These are phyloP conservation scores for Gymnothorax reevesii DNA, from an alignment of 2,797 vertebrate genomes.

Conservation along the genomic window DNA sequence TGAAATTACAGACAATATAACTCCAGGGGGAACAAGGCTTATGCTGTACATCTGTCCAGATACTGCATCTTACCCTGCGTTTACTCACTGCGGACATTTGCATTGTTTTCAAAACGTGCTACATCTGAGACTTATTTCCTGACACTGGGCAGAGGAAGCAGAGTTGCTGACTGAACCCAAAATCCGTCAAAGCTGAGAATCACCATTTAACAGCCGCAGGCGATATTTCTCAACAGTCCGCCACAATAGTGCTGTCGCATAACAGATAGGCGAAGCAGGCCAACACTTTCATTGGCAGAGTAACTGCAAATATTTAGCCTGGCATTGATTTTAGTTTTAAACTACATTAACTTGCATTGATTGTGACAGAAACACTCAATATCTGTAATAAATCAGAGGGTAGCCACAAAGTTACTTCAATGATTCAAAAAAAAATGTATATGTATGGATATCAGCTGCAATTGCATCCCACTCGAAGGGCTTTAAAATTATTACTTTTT, in stretches of 20 bases:
- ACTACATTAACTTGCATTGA: not conserved
- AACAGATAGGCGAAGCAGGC: not conserved
- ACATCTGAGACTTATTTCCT: slow-evolving; percentile 18
- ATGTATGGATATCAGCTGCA: not conserved
- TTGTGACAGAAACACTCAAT: not conserved
- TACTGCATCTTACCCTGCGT: not conserved
- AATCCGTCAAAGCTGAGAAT: not conserved
- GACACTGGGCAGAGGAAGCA: not conserved
- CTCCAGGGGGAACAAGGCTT: not conserved
- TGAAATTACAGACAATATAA: too few species aligned
- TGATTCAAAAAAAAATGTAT: not conserved
- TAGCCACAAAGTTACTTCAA: too few species aligned
- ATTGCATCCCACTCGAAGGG: not conserved
- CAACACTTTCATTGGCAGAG: not conserved
- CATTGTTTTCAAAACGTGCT: not conserved
- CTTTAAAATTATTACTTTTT: not conserved
- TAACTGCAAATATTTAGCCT: not conserved
- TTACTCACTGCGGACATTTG: not conserved
- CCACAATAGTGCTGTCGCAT: not conserved
- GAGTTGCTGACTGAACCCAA: not conserved
- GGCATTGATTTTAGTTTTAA: not conserved
- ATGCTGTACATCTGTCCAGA: not conserved
- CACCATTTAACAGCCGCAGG: not conserved
- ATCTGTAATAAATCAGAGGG: not conserved
- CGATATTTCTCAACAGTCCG: not conserved